Conservation (phyloP, 2,888 invertebrate genomes). For the Limnephilus auricula region DNA sequence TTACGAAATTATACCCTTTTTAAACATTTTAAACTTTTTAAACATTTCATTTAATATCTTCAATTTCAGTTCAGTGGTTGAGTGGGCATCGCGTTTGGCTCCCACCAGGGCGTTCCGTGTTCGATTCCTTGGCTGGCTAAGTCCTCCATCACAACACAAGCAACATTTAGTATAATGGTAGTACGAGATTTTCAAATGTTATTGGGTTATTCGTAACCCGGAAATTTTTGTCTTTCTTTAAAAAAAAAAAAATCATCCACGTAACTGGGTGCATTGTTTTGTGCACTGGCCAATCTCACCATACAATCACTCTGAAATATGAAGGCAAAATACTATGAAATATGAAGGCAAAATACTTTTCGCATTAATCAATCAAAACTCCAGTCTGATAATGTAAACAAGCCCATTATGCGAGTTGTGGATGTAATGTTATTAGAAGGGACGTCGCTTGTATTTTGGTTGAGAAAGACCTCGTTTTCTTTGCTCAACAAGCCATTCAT, state of each 20-base stretch:
- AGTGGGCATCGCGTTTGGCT: too few relatives aligned
- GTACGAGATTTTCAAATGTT: too few relatives aligned
- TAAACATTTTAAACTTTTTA: too few relatives aligned
- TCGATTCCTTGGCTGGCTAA: too few relatives aligned
- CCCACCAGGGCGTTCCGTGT: too few relatives aligned
- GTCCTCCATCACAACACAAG: too few relatives aligned
- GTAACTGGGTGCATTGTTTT: background rate
- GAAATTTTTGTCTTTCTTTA: too few relatives aligned
- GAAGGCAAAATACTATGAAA: background rate
- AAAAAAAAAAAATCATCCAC: background rate
- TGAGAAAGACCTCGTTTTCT: background rate
- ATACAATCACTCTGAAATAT: background rate
- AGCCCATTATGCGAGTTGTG: background rate
- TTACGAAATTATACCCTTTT: too few relatives aligned
- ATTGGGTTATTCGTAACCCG: too few relatives aligned
- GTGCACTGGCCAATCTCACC: background rate
- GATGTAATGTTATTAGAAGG: background rate
- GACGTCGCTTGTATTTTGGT: background rate
- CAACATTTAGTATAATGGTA: too few relatives aligned
- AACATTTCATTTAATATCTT: too few relatives aligned
- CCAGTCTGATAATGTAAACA: background rate
- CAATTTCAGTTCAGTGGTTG: too few relatives aligned
- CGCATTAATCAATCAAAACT: background rate
- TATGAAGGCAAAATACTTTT: background rate
- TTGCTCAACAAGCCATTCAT: background rate